Base-by-base conservation (phyloP, 2,113 vertebrate genomes). In the Microcebus griseorufus region DNA sequence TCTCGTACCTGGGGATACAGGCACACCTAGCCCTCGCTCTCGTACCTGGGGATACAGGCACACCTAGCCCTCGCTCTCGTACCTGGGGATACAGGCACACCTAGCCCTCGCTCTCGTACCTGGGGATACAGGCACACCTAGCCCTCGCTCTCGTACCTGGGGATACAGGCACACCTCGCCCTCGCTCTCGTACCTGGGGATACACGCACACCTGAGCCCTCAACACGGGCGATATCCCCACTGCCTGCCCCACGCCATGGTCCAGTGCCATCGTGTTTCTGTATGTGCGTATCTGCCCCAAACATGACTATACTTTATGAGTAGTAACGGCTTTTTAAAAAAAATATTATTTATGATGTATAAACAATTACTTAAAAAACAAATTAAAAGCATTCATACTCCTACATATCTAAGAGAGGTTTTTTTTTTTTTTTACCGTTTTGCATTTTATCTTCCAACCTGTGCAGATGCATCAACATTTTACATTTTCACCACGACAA, bases 191-290 rank as follows among this genome's bases (percentile, higher is more conserved):
- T 9, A 45, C 45, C 45, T 45, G 45, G 45, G 45, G 45, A 45
- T 45, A 45, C 45, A 45, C 1, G 45, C 45, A 45, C 45, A 9
- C 45, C 45, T 45, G 42, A 45, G 45, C 45, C 45, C 8, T 45
- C 45, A 14, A 12, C 3, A 0, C 1, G 1, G 32, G 39, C 20
- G 2, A 1, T 42, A 16, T 11, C 39, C 48, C 12, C 5, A 11
- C 34, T 53, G 29, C 34, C 25, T 3, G 2, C 3, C 6, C 9
- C 13, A 0, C 2, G 5, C 23, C 55, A 0, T 8, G 16, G 10
- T 8, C 27, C 3, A 11, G 25, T 27, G 25, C 39, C 2, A 2
- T 16, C n/a, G 5, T 0, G 2, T 2, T 4, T 48, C 29, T 51
- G 3, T 3, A 2, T 2, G 42, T 34, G 6, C 8, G 16, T 1